A percentile compares a stretch with the other conserved stretches of the same genome.
Conservation (phyloP, 2,888 invertebrate genomes). For the Caenorhabditis sp. region DNA sequence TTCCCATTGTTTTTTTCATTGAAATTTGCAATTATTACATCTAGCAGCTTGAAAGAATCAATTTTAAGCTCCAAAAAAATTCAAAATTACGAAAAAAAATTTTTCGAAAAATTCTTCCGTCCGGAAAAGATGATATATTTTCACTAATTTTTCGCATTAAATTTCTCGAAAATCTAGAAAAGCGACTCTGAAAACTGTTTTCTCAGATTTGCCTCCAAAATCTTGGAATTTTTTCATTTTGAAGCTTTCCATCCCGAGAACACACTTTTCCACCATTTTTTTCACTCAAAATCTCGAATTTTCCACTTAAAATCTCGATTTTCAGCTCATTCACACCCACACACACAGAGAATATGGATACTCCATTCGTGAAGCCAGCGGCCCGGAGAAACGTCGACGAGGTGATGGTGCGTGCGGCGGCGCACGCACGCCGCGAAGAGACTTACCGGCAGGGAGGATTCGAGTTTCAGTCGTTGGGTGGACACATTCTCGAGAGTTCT, state of each 20-base stretch:
- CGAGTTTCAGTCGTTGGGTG: constrained; percentile 65
- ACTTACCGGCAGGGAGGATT: constrained; percentile 51
- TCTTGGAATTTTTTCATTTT: neutral
- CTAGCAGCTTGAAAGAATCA: too few species aligned
- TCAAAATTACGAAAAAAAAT: too few species aligned
- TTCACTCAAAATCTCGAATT: too few species aligned
- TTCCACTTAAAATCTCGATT: neutral
- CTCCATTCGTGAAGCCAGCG: neutral
- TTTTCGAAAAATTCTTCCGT: too few species aligned
- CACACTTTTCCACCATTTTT: neutral
- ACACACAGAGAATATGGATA: neutral
- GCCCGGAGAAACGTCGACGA: constrained; percentile 37
- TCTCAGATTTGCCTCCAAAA: too few species aligned
- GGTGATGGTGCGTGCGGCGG: constrained; percentile 50
- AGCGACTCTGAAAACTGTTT: too few species aligned
- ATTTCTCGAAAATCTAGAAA: too few species aligned
- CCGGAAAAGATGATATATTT: too few species aligned
- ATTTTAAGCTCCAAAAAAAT: too few species aligned
- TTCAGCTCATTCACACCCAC: neutral
- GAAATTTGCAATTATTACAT: too few species aligned
- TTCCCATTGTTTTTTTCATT: too few species aligned
- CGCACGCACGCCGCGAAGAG: constrained; percentile 38
- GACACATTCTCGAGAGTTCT: constrained; percentile 75
- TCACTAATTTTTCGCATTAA: too few species aligned
- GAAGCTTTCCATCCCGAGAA: neutral